phyloP scores from a whole-genome alignment of 2,888 invertebrate species.

The Steinernema carpocapsae region DNA sequence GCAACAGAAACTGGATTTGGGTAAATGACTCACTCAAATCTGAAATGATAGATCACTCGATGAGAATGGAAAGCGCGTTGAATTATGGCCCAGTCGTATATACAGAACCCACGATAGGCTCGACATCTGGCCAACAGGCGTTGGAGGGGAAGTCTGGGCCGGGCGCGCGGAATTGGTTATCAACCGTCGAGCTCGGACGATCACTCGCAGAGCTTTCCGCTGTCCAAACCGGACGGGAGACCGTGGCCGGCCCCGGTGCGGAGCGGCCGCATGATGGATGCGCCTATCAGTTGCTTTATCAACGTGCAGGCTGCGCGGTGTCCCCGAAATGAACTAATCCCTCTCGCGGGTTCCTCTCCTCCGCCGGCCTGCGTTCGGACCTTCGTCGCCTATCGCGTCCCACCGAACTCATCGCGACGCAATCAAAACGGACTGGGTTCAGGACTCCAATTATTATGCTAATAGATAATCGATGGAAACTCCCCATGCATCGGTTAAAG shows the following conservation, averaged over 20 bases:
- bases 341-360: background rate
- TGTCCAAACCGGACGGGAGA: background rate
- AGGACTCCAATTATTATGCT: background rate
- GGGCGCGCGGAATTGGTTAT: conserved; percentile 29
- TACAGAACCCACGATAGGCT: conserved; percentile 14
- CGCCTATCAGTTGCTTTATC: conserved; percentile 34
- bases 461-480: background rate
- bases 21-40: background rate
- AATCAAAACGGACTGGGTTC: conserved; percentile 3
- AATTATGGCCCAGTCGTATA: conserved; percentile 29
- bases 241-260: background rate
- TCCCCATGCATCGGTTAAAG: too few species aligned
- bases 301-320: conserved; percentile 5
- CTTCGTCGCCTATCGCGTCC: too few species aligned
- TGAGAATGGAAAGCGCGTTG: conserved; percentile 18
- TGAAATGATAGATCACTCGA: background rate
- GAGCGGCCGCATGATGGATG: conserved; percentile 27
- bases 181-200: conserved; percentile 1
- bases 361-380: background rate
- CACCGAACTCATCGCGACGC: conserved; percentile 7
- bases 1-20: too few species aligned
- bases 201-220: background rate
- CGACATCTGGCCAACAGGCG: conserved; percentile 35
- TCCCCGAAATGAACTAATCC: conserved; percentile 8
- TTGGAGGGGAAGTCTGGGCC: background rate